phyloP scores from a whole-genome alignment of 2,888 invertebrate genomes.

The Drosophila fungiperda region DNA sequence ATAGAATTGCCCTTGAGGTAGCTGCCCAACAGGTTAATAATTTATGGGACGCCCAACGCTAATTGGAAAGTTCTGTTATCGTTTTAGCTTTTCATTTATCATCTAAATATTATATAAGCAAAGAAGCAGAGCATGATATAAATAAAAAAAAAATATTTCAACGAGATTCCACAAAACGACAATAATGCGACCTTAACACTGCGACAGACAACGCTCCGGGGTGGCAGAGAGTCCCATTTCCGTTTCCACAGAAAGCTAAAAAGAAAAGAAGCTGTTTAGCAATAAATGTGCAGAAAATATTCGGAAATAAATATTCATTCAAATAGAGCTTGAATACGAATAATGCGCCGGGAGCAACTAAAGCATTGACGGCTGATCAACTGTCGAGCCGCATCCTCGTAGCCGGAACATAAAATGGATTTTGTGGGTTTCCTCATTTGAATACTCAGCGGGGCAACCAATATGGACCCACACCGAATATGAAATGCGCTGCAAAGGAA shows the following conservation, averaged over 20 bases:
- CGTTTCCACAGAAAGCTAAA: constrained; percentile 26
- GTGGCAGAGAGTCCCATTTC: constrained; percentile 53
- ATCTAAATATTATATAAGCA: neutral
- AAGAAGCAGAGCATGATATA: neutral
- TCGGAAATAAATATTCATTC: constrained; percentile 72
- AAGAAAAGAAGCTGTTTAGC: constrained; percentile 52
- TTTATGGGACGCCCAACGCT: neutral
- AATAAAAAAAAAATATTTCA: neutral
- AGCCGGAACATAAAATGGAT: constrained; percentile 72
- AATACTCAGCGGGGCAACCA: constrained; percentile 59
- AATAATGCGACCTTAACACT: neutral
- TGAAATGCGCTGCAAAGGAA: constrained; percentile 37
- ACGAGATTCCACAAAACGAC: neutral
- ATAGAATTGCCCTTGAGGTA: neutral
- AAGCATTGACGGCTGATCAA: constrained; percentile 42
- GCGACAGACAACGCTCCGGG: constrained; percentile 45
- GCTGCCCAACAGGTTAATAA: neutral
- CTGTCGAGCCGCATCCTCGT: constrained; percentile 23
- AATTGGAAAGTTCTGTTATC: constrained; percentile 2
- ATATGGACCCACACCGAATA: neutral
- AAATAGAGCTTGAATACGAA: constrained; percentile 37
- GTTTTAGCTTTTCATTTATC: constrained; percentile 5
- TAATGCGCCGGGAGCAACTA: constrained; percentile 10
- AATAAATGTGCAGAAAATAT: constrained; percentile 68
- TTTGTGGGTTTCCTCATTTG: constrained; percentile 68